Conservation (phyloP, 92 coral and sea anemone genomes). For the Anthopleura xanthogrammica region DNA sequence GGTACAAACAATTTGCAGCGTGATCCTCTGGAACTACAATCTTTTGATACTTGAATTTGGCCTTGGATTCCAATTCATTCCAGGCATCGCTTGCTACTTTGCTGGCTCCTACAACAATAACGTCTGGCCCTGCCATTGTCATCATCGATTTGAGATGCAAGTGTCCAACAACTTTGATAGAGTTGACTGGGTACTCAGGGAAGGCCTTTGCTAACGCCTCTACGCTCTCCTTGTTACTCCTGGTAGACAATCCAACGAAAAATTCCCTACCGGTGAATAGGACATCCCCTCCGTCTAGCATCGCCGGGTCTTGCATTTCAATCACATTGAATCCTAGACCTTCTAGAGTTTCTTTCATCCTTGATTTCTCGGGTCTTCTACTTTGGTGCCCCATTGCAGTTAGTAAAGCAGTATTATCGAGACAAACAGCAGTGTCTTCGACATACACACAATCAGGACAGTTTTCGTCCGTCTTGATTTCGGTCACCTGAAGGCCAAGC, state of each 20-base stretch:
- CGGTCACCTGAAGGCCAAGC: slow-evolving; percentile 69
- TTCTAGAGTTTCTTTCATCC: slow-evolving; percentile 53
- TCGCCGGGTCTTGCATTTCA: slow-evolving; percentile 80
- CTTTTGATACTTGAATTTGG: slow-evolving; percentile 63
- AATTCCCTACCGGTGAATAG: slow-evolving; percentile 92
- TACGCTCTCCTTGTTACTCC: slow-evolving; percentile 73
- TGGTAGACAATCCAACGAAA: slow-evolving; percentile 73
- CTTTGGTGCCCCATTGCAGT: slow-evolving; percentile 68
- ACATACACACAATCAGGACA: slow-evolving; percentile 93
- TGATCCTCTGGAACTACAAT: slow-evolving; percentile 67
- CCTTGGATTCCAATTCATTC: slow-evolving; percentile 60
- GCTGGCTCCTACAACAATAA: slow-evolving; percentile 62
- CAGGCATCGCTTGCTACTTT: slow-evolving; percentile 59
- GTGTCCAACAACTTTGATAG: slow-evolving; percentile 47
- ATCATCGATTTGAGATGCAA: slow-evolving; percentile 83
- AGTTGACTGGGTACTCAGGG: slow-evolving; percentile 68
- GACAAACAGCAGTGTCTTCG: slow-evolving; percentile 86
- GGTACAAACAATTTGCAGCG: slow-evolving; percentile 81
- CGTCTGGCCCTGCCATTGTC: slow-evolving; percentile 81
- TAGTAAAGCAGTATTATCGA: slow-evolving; percentile 71
- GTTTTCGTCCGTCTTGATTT: slow-evolving; percentile 66
- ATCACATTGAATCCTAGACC: slow-evolving; percentile 61
- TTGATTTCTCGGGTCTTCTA: slow-evolving; percentile 68
- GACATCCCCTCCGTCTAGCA: slow-evolving; percentile 93
- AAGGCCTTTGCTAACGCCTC: slow-evolving; percentile 64